Conservation (phyloP, 2,888 invertebrate genomes). For the Habrosyne pyritoides region DNA sequence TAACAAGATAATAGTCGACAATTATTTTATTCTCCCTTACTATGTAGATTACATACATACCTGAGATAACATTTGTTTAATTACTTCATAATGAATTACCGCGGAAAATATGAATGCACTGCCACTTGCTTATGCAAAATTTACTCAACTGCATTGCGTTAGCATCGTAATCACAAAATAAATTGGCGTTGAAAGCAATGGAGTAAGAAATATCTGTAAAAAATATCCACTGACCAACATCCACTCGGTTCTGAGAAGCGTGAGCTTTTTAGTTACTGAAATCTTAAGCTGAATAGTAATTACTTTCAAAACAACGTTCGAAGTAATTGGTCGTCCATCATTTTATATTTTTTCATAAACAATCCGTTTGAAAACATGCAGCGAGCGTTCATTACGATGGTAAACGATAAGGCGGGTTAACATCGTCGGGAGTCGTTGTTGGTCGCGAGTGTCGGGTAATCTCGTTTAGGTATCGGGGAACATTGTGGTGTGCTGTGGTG, state of each 20-base stretch:
- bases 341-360: constrained; percentile 38
- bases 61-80: not conserved
- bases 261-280: not conserved
- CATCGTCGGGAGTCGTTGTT: constrained; percentile 38
- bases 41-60: not conserved
- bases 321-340: constrained; percentile 38
- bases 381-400: constrained; percentile 54
- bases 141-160: not conserved
- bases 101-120: not conserved
- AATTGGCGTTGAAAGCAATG: not conserved
- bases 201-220: not conserved
- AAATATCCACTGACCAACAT: not conserved
- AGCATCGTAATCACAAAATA: no score
- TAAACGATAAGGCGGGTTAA: constrained; percentile 59
- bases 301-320: constrained; percentile 12
- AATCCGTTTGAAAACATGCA: constrained; percentile 47
- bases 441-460: constrained; percentile 30
- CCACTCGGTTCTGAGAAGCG: not conserved
- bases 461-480: constrained; percentile 39
- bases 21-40: not conserved
- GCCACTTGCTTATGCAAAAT: not conserved
- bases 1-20: not conserved
- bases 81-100: not conserved
- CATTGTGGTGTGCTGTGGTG: constrained; percentile 20
- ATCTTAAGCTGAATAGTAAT: not conserved